Percentiles rank a stretch among this genome's conserved stretches.
Evolutionary conservation across 2,113 vertebrate genomes (phyloP).

Genomic region (Collichthys lucidus): DNA sequence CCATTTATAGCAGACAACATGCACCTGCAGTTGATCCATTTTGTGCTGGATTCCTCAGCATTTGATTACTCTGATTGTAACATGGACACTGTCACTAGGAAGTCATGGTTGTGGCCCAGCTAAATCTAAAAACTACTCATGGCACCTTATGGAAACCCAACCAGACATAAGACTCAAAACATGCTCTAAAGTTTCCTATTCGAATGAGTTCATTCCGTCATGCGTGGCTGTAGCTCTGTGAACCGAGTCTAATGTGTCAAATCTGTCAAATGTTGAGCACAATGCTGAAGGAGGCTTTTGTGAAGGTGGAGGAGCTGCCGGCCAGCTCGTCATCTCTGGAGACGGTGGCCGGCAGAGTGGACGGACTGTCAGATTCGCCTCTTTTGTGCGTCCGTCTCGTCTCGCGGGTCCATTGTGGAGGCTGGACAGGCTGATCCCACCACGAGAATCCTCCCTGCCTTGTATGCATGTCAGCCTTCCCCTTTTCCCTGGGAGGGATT

Average conservation of each 20-base stretch:
- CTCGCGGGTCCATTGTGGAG: constrained; percentile 74
- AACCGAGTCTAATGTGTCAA: constrained; percentile 67
- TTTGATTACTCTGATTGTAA: neutral
- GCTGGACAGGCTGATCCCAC: constrained; percentile 70
- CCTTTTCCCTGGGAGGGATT: constrained; percentile 58
- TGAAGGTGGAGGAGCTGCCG: constrained; percentile 52
- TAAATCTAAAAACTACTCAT: neutral
- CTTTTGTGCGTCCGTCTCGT: constrained; percentile 74
- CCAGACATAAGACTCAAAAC: neutral
- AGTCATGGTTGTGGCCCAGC: neutral
- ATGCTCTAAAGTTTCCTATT: constrained; percentile 26
- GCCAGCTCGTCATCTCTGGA: constrained; percentile 63
- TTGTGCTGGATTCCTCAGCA: neutral
- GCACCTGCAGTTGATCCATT: neutral
- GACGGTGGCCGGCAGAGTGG: constrained; percentile 63
- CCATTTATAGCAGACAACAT: neutral
- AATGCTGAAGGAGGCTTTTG: constrained; percentile 70
- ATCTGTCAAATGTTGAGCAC: constrained; percentile 65
- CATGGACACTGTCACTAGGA: too few relatives aligned
- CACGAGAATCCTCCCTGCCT: constrained; percentile 69
- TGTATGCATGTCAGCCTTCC: constrained; percentile 67
- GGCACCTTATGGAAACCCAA: neutral
- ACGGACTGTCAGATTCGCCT: constrained; percentile 73
- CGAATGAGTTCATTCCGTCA: constrained; percentile 52
- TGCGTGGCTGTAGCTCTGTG: constrained; percentile 27